A percentile compares a stretch with the other conserved stretches of the same genome.
These are phyloP conservation scores for Drosophila meridionalis DNA, from an alignment of 2,888 invertebrate species.

Conservation along the genomic window DNA sequence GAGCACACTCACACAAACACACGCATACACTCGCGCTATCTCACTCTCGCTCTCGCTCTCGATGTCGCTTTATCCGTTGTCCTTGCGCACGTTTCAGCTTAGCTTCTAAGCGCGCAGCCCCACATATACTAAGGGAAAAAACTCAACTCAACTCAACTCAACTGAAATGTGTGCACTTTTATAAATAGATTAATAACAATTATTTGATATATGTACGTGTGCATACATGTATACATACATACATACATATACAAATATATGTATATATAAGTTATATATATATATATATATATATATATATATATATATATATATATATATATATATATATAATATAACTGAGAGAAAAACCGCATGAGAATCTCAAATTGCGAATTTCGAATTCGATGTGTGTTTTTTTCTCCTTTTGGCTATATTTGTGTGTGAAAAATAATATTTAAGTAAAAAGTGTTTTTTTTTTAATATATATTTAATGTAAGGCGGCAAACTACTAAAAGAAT, in stretches of 20 bases:
- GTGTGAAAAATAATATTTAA: slow-evolving; percentile 12
- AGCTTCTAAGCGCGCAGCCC: slow-evolving; percentile 49
- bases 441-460: slow-evolving; percentile 8
- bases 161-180: slow-evolving; percentile 42
- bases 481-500: slow-evolving; percentile 24
- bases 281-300: slow-evolving; percentile 1
- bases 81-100: slow-evolving; percentile 8
- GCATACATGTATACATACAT: slow-evolving; percentile 9
- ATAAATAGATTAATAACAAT: slow-evolving; percentile 27
- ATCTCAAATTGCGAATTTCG: background rate
- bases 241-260: slow-evolving; percentile 10
- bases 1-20: background rate
- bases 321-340: background rate
- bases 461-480: slow-evolving; percentile 13
- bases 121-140: slow-evolving; percentile 22
- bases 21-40: background rate
- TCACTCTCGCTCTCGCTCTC: slow-evolving; percentile 6
- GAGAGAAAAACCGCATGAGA: slow-evolving; percentile 1
- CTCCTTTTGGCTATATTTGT: background rate
- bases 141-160: slow-evolving; percentile 17
- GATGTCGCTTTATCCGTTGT: background rate
- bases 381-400: background rate
- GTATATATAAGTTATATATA: slow-evolving; percentile 3
- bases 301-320: slow-evolving; percentile 3
- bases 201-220: slow-evolving; percentile 12